Conservation (phyloP, 2,113 vertebrate species). For the Abramis brama region DNA sequence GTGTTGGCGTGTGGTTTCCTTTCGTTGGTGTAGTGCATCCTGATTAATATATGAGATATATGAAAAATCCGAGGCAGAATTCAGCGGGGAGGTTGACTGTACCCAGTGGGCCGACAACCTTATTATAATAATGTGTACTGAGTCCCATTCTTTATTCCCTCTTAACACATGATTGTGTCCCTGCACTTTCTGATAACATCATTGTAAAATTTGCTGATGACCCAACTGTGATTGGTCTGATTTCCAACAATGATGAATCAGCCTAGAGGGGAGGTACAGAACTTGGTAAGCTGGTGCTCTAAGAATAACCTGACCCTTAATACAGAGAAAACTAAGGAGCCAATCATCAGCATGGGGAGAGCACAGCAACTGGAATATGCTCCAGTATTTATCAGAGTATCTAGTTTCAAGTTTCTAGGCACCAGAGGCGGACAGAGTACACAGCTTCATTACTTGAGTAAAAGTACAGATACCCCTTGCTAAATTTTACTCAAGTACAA, state of each 20-base stretch:
- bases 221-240: too few species aligned
- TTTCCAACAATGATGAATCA: too few species aligned
- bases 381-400: background rate
- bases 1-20: conserved; percentile 37
- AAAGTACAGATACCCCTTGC: too few species aligned
- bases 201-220: too few species aligned
- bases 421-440: too few species aligned
- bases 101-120: background rate
- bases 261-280: too few species aligned
- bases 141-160: too few species aligned
- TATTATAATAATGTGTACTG: background rate
- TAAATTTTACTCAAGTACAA: too few species aligned
- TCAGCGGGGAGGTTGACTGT: background rate
- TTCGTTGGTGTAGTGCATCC: conserved; percentile 20
- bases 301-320: background rate
- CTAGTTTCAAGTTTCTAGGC: background rate
- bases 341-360: background rate
- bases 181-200: too few species aligned
- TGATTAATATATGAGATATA: conserved; percentile 30
- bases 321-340: background rate
- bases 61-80: background rate
- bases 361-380: background rate
- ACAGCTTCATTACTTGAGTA: too few species aligned
- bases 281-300: background rate
- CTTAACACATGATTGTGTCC: too few species aligned